Evolutionary conservation across 2,113 vertebrate species (phyloP).

Genomic region (Rhombomys opimus): DNA sequence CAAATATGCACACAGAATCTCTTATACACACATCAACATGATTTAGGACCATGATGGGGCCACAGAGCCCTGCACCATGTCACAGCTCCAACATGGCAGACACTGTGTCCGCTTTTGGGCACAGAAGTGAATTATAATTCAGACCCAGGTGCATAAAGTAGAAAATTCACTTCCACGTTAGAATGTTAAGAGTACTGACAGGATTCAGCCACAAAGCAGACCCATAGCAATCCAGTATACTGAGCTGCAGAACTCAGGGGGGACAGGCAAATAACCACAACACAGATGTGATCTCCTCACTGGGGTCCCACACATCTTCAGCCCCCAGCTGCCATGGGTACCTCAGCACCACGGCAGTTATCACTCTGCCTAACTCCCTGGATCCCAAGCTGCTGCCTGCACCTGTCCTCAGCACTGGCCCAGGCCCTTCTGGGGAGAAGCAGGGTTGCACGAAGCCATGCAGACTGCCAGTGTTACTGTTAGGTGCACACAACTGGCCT

Average conservation of each 20-base stretch:
- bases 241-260: neutral
- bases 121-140: conserved; percentile 11
- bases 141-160: conserved; percentile 68
- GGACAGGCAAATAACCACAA: neutral
- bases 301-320: neutral
- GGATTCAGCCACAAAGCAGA: conserved; percentile 42
- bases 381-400: neutral
- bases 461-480: accelerated
- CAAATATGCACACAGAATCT: neutral
- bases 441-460: neutral
- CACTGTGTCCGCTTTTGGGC: neutral
- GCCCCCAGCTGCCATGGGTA: neutral
- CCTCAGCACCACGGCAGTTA: neutral
- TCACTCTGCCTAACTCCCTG: neutral
- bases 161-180: conserved; percentile 49
- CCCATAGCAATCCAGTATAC: neutral
- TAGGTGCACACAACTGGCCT: accelerated
- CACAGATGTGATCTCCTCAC: neutral
- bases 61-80: neutral
- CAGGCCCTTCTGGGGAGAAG: neutral
- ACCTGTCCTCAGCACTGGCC: accelerated
- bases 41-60: neutral
- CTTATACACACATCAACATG: neutral
- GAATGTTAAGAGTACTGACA: conserved; percentile 37
- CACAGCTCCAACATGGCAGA: conserved; percentile 33